phyloP scores from a whole-genome alignment of 2,797 vertebrate species.

The Tarsius wallacei region DNA sequence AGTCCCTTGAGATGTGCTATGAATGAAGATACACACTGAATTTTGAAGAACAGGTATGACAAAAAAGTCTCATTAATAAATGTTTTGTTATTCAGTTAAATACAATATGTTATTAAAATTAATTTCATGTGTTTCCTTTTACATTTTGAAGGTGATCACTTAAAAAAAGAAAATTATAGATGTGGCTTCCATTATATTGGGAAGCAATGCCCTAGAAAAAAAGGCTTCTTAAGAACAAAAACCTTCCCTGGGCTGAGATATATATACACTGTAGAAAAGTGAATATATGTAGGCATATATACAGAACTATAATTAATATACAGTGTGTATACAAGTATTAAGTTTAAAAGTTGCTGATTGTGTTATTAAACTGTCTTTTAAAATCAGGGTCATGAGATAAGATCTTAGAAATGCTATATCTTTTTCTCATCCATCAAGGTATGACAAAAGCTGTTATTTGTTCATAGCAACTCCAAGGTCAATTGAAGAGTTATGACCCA shows the following conservation, averaged over 20 bases:
- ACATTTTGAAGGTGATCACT: neutral
- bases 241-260: neutral
- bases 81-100: neutral
- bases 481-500: neutral
- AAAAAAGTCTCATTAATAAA: neutral
- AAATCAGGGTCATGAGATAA: neutral
- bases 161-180: neutral
- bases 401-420: neutral
- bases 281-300: neutral
- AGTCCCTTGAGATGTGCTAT: neutral
- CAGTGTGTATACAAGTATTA: neutral
- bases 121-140: neutral
- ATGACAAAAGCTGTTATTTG: conserved; percentile 2
- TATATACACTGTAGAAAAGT: no score
- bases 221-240: neutral
- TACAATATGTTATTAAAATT: neutral
- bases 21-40: neutral
- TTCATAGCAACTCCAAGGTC: neutral
- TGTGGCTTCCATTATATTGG: neutral
- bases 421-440: neutral
- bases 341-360: neutral
- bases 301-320: neutral
- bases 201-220: neutral
- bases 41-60: neutral
- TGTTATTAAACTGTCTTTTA: neutral